Evolutionary conservation across 2,113 vertebrate genomes (phyloP), one percentile per base, ranked within the genome.

Genomic region (Psilopsiagon aymara): DNA sequence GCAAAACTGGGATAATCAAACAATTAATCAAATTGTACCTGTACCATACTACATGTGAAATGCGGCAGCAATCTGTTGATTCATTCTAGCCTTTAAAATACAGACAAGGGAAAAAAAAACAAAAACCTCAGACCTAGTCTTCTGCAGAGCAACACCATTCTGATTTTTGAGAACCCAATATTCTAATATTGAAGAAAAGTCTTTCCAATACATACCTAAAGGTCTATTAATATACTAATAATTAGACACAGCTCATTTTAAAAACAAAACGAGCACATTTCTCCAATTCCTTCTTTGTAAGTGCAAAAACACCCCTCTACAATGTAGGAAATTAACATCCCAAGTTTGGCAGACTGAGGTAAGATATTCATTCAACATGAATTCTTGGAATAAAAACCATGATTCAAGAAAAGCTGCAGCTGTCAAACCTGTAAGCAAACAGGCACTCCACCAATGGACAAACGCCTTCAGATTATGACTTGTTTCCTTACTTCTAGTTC

Each of bases 401-500:
- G 49, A 82, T 62, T 92, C 77, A 93, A 66, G 76, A 79, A 95
- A 91, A 85, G 70, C 67, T 80, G 94, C 95, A 95, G 96, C 94
- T 97, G 96, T 86, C 92, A 96, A 86, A 79, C 62, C 37, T 46
- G 55, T 70, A 84, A 78, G 66, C 75, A 81, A 91, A 91, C 63
- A 90, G 82, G 16, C 55, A 69, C 35, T 69, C 35, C 55, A 79
- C 75, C 81, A 84, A 84, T 7, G 27, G 73, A 89, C 83, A 92
- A 96, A 92, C 78, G 86, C 43, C 62, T 94, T 78, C 86, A 92
- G 67, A 81, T 91, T 84, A 76, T 85, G 83, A 91, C 77, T 94
- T 60, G 80, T 37, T 97, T 96, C 94, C 96, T 92, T 96, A 94
- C 96, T 95, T 87, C 47, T 81, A 86, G 69, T 80, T 93, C 86